Evolutionary conservation across 2,113 vertebrate species (phyloP), one percentile per base, ranked within the genome.

Genomic region (Oncorhynchus kisutch): DNA sequence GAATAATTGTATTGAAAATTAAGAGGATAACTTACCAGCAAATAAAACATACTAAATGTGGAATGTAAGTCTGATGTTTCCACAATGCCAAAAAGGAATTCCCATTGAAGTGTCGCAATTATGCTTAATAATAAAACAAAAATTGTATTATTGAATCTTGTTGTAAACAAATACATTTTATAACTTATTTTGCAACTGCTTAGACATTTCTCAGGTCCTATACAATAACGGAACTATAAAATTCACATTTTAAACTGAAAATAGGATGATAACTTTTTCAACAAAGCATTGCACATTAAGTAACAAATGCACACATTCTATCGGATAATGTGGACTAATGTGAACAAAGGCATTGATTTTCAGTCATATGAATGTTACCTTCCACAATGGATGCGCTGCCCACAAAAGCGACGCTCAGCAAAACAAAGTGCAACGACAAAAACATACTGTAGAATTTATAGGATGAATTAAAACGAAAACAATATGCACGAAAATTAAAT

Each of bases 361-460:
- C 51, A 14, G 14, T 5, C 51, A 20, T 54, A n/a, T 31, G 39
- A 57, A 4, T 31, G 20, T 4, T 73, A 94, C 93, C 93, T 89
- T 82, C 71, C 59, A 68, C 69, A 67, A 79, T 72, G 54, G 88
- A 74, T 16, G 88, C 90, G 81, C 82, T 84, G 71, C 78, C 78
- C 80, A 86, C 87, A 12, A 84, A 54, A 64, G 73, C 82, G 34
- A 83, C 75, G 39, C 84, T 84, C 29, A 93, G 69, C 70, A 92
- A 82, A 85, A 90, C 79, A 75, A 89, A 70, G 72, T 90, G 89
- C 81, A 92, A 12, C 3, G 74, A 85, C 20, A 86, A 69, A 67
- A 90, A 78, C 84, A 91, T 86, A 14, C 71, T 88, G 78, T 51
- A 70, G 7, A 84, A 76, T 74, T 82, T 86, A 45, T 45, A 54